Evolutionary conservation across 2,797 vertebrate genomes (phyloP), one percentile per base, ranked within the genome.

Genomic region (Acomys russatus): DNA sequence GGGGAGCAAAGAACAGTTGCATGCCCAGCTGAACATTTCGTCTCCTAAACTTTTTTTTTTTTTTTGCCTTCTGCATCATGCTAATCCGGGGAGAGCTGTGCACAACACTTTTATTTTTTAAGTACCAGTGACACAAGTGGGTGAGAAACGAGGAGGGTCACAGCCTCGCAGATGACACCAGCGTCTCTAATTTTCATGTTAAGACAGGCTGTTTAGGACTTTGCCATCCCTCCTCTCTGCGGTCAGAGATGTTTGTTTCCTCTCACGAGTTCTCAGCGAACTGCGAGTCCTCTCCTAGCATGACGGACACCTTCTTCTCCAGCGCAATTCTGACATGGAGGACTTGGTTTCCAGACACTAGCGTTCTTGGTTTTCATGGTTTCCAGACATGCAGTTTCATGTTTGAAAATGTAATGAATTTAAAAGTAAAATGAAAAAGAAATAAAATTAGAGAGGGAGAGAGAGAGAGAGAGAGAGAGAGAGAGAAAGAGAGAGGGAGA

Each of bases 301-400:
- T 9, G 68, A 22, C 0, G 2, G 6, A 10, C 15, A 9, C 56
- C 14, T 7, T 74, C 5, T 44, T 84, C 33, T 22, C 71, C 9
- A 6, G 10, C 18, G 18, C 71, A 61, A 3, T 5, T 18, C 25
- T 68, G 35, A 49, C 18, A 10, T 0, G 4, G 10, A 2, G 2
- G 2, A 44, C 11, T 49, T 54, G 49, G 23, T 70, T 56, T 90
- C 59, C 22, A 28, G 51, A 44, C 9, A 35, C 56, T 12, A 9
- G 20, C 63, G 22, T 18, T 38, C 20, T n/a, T 66, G 59, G 20
- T 3, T 14, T 35, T 54, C 54, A 49, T 25, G 17, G 35, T 56
- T 56, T 76, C 44, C 18, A 92, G 74, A 33, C 11, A 33, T 9
- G 1, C 15, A 85, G 10, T 33, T 85, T 38, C 25, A 20, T 25